Evolutionary conservation across 2,888 invertebrate genomes (phyloP).

Genomic region (Acleris literana): DNA sequence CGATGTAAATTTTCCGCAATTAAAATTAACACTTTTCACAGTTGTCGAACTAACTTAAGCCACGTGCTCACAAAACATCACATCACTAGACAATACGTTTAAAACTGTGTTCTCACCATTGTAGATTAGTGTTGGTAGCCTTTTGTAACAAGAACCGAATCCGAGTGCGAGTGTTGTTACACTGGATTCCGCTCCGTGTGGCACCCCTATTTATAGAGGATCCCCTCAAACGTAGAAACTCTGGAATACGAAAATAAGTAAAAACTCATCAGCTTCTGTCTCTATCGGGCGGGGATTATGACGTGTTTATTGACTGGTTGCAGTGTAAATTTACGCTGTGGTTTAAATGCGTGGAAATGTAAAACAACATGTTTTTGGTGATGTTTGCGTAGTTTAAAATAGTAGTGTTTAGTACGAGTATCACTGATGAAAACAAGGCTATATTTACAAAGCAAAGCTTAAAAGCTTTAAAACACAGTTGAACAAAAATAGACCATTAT

Average conservation of each 20-base stretch:
- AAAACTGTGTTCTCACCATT: constrained; percentile 69
- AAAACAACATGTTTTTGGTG: constrained; percentile 12
- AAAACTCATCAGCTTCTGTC: constrained; percentile 66
- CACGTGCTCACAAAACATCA: constrained; percentile 40
- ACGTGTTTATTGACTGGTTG: constrained; percentile 48
- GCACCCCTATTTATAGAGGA: constrained; percentile 81
- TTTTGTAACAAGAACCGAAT: constrained; percentile 79
- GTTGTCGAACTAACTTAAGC: constrained; percentile 1
- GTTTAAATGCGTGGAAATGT: constrained; percentile 5
- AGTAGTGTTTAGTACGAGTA: no score
- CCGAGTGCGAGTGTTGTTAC: constrained; percentile 83
- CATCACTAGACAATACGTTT: constrained; percentile 42
- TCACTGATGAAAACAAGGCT: no score
- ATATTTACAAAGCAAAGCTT: no score
- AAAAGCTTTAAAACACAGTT: no score
- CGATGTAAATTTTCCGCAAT: background rate
- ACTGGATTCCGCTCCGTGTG: constrained; percentile 71
- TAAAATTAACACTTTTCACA: constrained; percentile 40
- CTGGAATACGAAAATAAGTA: constrained; percentile 80
- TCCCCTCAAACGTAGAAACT: constrained; percentile 56
- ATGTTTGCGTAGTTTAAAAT: no score
- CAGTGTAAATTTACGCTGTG: constrained; percentile 25
- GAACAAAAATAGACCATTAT: no score
- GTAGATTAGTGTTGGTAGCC: constrained; percentile 62
- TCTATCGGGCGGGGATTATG: constrained; percentile 54